These are phyloP conservation scores for Agapostemon virescens DNA, from an alignment of 2,888 invertebrate genomes.

Conservation along the genomic window DNA sequence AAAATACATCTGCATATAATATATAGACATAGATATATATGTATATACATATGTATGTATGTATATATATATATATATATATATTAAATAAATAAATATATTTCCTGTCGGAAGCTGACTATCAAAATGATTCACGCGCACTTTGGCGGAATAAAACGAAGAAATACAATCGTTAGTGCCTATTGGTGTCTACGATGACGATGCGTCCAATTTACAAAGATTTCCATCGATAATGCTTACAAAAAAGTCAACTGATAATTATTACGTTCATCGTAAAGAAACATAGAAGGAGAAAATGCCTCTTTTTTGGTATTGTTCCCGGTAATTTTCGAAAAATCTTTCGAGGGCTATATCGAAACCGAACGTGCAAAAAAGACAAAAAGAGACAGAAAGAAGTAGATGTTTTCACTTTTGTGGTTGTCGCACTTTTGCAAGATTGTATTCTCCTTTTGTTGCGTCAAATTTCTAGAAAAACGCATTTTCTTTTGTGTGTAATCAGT, in stretches of 20 bases:
- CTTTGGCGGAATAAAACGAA: conserved; percentile 43
- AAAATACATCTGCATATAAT: conserved; percentile 45
- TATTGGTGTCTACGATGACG: not conserved
- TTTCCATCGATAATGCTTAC: not conserved
- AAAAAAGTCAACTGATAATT: not conserved
- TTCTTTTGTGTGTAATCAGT: conserved; percentile 63
- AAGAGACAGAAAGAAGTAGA: not conserved
- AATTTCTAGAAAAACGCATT: conserved; percentile 42
- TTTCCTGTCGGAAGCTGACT: conserved; percentile 42
- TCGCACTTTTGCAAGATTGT: conserved; percentile 21
- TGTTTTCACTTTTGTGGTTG: conserved; percentile 12
- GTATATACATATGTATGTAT: conserved; percentile 43
- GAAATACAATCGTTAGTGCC: conserved; percentile 37
- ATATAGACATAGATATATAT: conserved; percentile 34
- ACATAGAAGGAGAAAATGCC: conserved; percentile 8
- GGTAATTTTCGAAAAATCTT: not conserved
- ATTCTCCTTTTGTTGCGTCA: conserved; percentile 20
- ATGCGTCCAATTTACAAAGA: conserved; percentile 6
- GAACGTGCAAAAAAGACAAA: not conserved
- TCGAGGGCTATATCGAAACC: not conserved
- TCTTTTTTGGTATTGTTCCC: not conserved
- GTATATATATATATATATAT: conserved; percentile 32
- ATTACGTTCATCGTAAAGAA: not conserved
- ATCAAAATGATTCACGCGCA: conserved; percentile 45
- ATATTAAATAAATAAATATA: conserved; percentile 54